Conservation (phyloP, 92 coral and sea anemone genomes). For the Meandrina meandrites region DNA sequence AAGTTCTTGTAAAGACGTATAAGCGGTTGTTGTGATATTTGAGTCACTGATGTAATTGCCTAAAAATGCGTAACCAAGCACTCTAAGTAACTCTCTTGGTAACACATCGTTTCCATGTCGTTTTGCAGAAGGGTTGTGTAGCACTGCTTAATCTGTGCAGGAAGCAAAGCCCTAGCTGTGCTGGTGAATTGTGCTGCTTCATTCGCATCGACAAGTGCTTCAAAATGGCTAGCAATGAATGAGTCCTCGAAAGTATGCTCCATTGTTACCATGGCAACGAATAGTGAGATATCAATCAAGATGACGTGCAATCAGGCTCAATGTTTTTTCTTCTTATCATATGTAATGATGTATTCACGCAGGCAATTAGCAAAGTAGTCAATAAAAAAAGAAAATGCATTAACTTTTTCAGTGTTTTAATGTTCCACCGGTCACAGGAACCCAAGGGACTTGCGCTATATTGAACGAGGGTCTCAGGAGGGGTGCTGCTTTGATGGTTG, state of each 20-base stretch:
- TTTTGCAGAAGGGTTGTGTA: conserved; percentile 22
- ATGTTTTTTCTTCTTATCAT: background rate
- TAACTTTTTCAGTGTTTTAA: no score
- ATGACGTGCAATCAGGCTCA: conserved; percentile 34
- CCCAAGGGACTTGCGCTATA: no score
- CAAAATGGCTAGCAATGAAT: background rate
- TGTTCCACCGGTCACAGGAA: no score
- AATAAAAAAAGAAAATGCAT: background rate
- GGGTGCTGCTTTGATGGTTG: no score
- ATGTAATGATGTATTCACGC: background rate
- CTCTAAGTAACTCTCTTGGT: no score
- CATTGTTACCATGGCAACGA: conserved; percentile 34
- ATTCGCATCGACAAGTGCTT: conserved; percentile 31
- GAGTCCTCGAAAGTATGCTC: background rate
- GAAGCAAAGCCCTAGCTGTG: conserved; percentile 1
- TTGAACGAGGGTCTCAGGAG: no score
- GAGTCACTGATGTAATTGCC: no score
- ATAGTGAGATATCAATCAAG: conserved; percentile 19
- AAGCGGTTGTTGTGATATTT: no score
- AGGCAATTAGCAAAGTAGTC: background rate
- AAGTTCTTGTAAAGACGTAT: no score
- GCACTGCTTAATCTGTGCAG: background rate
- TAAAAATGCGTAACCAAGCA: no score
- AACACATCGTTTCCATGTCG: background rate
- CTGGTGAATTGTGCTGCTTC: conserved; percentile 22